Conservation (phyloP, 2,113 vertebrate genomes). For the Andinoacara biseriatus region DNA sequence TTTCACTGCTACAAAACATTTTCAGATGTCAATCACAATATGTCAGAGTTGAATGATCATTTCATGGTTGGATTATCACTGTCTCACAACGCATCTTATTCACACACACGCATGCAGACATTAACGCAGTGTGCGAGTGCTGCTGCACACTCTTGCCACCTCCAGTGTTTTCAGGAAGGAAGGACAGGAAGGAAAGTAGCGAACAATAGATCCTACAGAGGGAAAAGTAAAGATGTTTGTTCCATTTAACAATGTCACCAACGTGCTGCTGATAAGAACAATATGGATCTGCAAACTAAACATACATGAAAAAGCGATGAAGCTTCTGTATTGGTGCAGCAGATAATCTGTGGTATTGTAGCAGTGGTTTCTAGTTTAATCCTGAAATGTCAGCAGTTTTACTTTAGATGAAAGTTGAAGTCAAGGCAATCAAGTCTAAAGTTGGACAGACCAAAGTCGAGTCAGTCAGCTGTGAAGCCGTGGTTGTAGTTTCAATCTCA, state of each 20-base stretch:
- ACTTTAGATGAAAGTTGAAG: background rate
- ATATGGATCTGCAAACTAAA: background rate
- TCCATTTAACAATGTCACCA: background rate
- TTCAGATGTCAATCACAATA: background rate
- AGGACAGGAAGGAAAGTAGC: slow-evolving; percentile 65
- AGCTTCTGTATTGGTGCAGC: background rate
- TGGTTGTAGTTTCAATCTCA: background rate
- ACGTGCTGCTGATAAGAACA: background rate
- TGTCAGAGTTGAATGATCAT: background rate
- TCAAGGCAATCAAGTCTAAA: background rate
- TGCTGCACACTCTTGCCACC: slow-evolving; percentile 19
- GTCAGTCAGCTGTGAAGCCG: background rate
- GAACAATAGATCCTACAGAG: slow-evolving; percentile 2
- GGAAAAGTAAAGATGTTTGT: slow-evolving; percentile 4
- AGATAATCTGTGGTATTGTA: background rate
- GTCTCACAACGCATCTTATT: background rate
- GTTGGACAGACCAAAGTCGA: background rate
- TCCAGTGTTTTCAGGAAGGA: slow-evolving; percentile 56
- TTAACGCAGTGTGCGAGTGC: background rate
- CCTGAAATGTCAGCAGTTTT: background rate
- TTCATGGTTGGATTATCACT: background rate
- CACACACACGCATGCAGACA: background rate
- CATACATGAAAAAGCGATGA: no score
- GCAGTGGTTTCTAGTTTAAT: background rate
- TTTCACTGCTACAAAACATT: background rate